Base-by-base conservation (phyloP, 2,113 vertebrate species). In the Boulengeromyrus knoepffleri region DNA sequence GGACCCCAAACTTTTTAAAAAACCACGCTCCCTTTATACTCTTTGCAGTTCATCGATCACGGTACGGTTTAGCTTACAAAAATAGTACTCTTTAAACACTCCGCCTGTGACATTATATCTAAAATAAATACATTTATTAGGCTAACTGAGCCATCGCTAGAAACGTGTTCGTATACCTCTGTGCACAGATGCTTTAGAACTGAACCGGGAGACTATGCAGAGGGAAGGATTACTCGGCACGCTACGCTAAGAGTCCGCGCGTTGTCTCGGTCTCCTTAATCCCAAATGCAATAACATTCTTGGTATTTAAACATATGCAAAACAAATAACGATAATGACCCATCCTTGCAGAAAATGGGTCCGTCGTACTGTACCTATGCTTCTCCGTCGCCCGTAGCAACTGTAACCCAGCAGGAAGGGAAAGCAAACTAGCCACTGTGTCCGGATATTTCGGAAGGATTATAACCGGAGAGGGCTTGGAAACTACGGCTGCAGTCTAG, bases 11-110 rank as follows among this genome's bases (percentile, higher is more conserved):
- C 74, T 77, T 77, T 31, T 80, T 7, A 42, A 80, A 80, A 80
- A 80, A 80, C n/a, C n/a, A 39, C 74, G 6, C 74, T 80, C 36
- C 36, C 74, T 80, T 80, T 39, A 80, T 27, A 80, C 31, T 80
- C 74, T 80, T 80, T 80, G 36, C 36, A 80, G 36, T 80, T 17
- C 74, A 17, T 80, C 74, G 36, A 90, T 66, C 21, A 42, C 31
- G 47, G 46, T 80, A 87, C 45, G 62, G 84, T 90, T 80, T 88
- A 77, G 85, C 66, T 87, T 77, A 77, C 39, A 77, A 90, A 74
- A 90, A 90, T 56, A 86, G 87, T 88, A 53, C 46, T 86, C n/a
- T 87, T 87, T 87, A 89, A 80, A 84, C 85, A 87, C 49, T 87
- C 85, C 24, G 31, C 42, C 27, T 87, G 85, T 52, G 85, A 87